Conservation (phyloP, 92 coral and sea anemone species). For the Chrysogorgia sp. region DNA sequence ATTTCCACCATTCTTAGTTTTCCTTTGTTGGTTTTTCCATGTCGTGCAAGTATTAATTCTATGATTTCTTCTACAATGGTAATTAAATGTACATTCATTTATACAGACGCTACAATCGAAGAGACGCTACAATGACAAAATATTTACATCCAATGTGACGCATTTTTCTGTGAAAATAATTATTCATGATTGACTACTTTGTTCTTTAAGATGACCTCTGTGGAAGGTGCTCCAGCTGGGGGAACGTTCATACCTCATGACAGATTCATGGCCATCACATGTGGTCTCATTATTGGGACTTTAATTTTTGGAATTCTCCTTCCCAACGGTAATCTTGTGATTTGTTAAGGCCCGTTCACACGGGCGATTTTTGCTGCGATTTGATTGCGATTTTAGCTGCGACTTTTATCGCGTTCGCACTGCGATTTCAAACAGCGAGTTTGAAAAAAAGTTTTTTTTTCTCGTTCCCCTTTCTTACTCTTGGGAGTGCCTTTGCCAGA, state of each 20-base stretch:
- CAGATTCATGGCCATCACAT: constrained; percentile 76
- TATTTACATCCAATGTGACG: no score
- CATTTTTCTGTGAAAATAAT: background rate
- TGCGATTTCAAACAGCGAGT: no score
- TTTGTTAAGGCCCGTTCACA: no score
- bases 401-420: no score
- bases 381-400: no score
- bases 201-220: background rate
- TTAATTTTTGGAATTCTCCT: constrained; percentile 79
- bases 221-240: constrained; percentile 77
- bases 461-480: no score
- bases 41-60: constrained; percentile 87
- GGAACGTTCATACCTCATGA: constrained; percentile 86
- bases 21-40: constrained; percentile 93
- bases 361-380: no score
- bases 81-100: background rate
- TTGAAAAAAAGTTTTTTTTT: no score
- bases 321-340: constrained; percentile 83
- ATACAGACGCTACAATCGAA: constrained; percentile 36
- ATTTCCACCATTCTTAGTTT: constrained; percentile 93
- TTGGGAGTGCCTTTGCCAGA: no score
- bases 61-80: constrained; percentile 67
- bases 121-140: no score
- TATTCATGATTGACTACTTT: background rate
- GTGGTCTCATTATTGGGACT: constrained; percentile 62